Evolutionary conservation across 2,888 invertebrate genomes (phyloP).

Genomic region (Portevinia maculata): DNA sequence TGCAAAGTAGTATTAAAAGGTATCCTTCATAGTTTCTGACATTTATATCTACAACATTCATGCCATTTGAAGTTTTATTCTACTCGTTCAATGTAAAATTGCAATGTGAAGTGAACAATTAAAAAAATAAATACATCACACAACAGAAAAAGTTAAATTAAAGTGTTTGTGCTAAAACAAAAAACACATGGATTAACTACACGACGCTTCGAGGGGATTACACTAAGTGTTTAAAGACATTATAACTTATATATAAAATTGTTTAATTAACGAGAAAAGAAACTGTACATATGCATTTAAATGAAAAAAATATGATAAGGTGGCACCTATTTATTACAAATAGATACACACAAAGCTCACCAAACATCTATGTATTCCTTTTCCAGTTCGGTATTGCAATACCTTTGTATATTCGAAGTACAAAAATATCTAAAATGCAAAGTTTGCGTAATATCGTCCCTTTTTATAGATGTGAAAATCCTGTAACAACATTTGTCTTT

Average conservation of each 20-base stretch:
- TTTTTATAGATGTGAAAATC: constrained; percentile 13
- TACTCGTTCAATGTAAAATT: constrained; percentile 8
- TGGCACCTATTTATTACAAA: constrained; percentile 69
- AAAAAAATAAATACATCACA: no score
- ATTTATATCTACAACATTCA: constrained; percentile 31
- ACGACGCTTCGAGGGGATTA: constrained; percentile 47
- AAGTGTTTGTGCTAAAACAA: constrained; percentile 40
- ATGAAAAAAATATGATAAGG: constrained; percentile 44
- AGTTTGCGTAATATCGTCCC: constrained; percentile 70
- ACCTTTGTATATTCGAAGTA: constrained; percentile 32
- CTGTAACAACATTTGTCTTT: constrained; percentile 2
- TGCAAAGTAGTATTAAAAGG: constrained; percentile 74
- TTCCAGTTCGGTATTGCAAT: constrained; percentile 57
- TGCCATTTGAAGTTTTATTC: constrained; percentile 65
- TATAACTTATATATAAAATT: constrained; percentile 19
- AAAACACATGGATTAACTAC: constrained; percentile 60
- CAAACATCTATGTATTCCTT: constrained; percentile 63
- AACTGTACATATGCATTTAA: constrained; percentile 46
- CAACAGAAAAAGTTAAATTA: neutral
- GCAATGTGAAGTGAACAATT: constrained; percentile 65
- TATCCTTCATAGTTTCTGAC: constrained; percentile 35
- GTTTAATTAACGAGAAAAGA: constrained; percentile 11
- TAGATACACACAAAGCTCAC: constrained; percentile 73
- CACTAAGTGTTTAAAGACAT: constrained; percentile 32
- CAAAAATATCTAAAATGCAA: constrained; percentile 52